Conservation (phyloP, 2,113 vertebrate genomes). For the Platichthys flesus region DNA sequence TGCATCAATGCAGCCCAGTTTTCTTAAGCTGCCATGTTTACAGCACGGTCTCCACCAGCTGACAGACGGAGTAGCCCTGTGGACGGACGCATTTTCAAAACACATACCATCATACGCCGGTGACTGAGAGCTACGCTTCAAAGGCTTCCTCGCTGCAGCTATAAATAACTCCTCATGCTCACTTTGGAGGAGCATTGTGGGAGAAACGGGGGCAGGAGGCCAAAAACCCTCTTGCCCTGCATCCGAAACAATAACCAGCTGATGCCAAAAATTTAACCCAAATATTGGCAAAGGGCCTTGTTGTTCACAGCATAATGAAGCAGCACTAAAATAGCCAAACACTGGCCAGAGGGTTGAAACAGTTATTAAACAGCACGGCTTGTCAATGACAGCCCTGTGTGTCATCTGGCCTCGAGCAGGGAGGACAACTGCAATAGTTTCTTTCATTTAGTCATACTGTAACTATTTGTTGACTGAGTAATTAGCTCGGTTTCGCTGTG, state of each 20-base stretch:
- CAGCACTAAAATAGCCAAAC: constrained; percentile 1
- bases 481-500: neutral
- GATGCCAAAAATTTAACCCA: neutral
- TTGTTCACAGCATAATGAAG: constrained; percentile 1
- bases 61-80: neutral
- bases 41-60: constrained; percentile 24
- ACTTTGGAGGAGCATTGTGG: constrained; percentile 48
- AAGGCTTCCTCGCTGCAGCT: constrained; percentile 51
- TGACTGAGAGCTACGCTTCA: constrained; percentile 56
- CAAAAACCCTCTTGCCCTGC: constrained; percentile 9
- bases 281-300: neutral
- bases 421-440: neutral
- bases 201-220: constrained; percentile 41
- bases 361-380: neutral
- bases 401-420: constrained; percentile 6
- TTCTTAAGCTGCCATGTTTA: constrained; percentile 18
- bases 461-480: neutral
- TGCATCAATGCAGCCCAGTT: neutral
- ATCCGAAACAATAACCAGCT: constrained; percentile 10
- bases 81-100: constrained; percentile 42
- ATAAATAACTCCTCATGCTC: constrained; percentile 63
- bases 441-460: constrained; percentile 13
- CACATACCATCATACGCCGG: constrained; percentile 51
- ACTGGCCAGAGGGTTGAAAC: constrained; percentile 11
- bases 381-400: neutral